These are phyloP conservation scores for Masticophis lateralis DNA, from an alignment of 2,797 vertebrate genomes.

Conservation along the genomic window DNA sequence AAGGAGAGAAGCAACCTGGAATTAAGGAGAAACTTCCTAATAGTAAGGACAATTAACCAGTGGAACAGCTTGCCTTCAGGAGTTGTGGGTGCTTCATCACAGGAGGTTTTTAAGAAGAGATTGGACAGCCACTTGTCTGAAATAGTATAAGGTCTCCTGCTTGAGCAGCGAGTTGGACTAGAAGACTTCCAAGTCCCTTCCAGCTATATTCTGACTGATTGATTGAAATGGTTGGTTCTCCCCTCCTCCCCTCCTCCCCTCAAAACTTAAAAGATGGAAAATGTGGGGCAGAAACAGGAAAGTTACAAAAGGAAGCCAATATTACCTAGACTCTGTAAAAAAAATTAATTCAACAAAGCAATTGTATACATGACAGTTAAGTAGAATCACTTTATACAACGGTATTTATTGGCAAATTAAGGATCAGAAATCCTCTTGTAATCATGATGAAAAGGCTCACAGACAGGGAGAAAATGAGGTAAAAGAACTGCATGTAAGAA, in stretches of 20 bases:
- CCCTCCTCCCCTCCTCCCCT: not conserved
- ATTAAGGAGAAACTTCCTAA: too few species aligned
- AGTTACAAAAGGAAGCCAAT: not conserved
- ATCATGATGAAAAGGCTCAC: accelerated
- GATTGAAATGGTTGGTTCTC: not conserved
- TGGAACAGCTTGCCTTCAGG: too few species aligned
- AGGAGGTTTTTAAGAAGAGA: too few species aligned
- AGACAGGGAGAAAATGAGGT: not conserved
- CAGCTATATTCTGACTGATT: too few species aligned
- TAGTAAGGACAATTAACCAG: too few species aligned
- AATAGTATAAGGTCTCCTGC: too few species aligned
- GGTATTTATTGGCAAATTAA: not conserved
- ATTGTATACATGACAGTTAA: not conserved
- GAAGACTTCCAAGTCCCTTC: too few species aligned
- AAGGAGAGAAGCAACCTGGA: too few species aligned
- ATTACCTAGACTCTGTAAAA: not conserved
- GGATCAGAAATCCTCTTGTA: not conserved
- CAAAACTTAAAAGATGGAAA: not conserved
- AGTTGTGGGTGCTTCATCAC: too few species aligned
- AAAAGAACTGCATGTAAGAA: not conserved
- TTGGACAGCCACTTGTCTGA: too few species aligned
- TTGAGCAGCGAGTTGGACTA: too few species aligned
- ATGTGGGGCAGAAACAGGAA: not conserved
- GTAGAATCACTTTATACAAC: not conserved
- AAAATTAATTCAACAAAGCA: not conserved